phyloP scores from a whole-genome alignment of 2,888 invertebrate species.

The Pterobdella sp. region DNA sequence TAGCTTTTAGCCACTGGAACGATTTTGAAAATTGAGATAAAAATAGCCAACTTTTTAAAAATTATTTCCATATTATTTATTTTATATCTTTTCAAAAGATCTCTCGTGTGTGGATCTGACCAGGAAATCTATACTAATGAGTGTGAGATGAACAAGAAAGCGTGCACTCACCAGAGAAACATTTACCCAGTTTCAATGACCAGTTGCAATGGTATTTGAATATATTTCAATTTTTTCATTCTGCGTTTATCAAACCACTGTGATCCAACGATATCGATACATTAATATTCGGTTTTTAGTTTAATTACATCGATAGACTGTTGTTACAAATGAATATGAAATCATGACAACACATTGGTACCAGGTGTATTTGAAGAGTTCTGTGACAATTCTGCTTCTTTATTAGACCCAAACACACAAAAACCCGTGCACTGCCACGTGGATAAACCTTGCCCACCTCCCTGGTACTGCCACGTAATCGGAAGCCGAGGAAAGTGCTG shows the following conservation, averaged over 20 bases:
- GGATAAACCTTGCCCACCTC: background rate
- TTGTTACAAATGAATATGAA: background rate
- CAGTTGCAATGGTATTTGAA: slow-evolving; percentile 29
- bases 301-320: too few relatives aligned
- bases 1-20: too few relatives aligned
- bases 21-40: too few relatives aligned
- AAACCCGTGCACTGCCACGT: slow-evolving; percentile 6
- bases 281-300: too few relatives aligned
- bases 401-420: slow-evolving; percentile 18
- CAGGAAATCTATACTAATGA: slow-evolving; percentile 30
- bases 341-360: background rate
- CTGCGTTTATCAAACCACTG: too few relatives aligned
- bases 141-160: slow-evolving; percentile 30
- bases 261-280: too few relatives aligned
- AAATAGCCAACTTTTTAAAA: background rate
- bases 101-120: slow-evolving; percentile 32
- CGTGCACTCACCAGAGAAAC: slow-evolving; percentile 25
- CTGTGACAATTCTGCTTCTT: slow-evolving; percentile 18
- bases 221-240: too few relatives aligned
- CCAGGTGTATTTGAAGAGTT: slow-evolving; percentile 27
- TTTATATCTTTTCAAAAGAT: background rate
- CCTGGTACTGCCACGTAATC: slow-evolving; percentile 27
- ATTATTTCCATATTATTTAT: background rate
- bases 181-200: slow-evolving; percentile 22
- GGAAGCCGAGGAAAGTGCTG: slow-evolving; percentile 22